These are phyloP conservation scores for Pontoporia blainvillei DNA, from an alignment of 2,113 vertebrate genomes.

Conservation along the genomic window DNA sequence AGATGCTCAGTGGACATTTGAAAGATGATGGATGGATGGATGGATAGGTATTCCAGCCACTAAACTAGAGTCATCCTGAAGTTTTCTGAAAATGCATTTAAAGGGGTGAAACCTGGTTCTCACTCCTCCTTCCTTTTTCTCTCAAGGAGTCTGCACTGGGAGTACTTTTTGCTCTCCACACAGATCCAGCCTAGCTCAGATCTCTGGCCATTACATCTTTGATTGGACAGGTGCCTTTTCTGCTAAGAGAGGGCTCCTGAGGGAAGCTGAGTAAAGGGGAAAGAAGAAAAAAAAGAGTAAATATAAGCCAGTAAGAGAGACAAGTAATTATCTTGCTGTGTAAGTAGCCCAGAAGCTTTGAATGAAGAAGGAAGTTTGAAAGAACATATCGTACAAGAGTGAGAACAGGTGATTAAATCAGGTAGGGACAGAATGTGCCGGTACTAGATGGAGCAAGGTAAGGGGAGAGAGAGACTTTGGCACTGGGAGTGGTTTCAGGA, in stretches of 20 bases:
- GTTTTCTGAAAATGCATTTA: background rate
- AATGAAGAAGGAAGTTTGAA: slow-evolving; percentile 21
- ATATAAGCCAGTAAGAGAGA: slow-evolving; percentile 13
- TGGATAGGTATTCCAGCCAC: background rate
- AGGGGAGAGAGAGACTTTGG: background rate
- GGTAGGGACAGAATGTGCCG: background rate
- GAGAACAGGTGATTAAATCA: background rate
- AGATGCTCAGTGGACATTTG: background rate
- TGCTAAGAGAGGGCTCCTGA: background rate
- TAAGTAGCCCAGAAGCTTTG: slow-evolving; percentile 18
- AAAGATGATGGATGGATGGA: background rate
- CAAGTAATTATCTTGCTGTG: slow-evolving; percentile 15
- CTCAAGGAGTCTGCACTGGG: background rate
- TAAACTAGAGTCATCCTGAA: background rate
- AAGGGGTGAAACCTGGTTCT: background rate
- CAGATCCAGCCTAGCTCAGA: background rate
- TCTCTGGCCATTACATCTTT: background rate
- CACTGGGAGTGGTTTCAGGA: background rate
- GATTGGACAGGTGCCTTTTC: background rate
- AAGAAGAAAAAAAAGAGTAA: background rate
- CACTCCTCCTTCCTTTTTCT: background rate
- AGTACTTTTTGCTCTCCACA: background rate
- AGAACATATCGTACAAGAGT: slow-evolving; percentile 3
- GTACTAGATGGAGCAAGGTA: background rate
- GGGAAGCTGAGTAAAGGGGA: background rate